Evolutionary conservation across 2,797 vertebrate species (phyloP).

Genomic region (Pantherophis alleghaniensis): DNA sequence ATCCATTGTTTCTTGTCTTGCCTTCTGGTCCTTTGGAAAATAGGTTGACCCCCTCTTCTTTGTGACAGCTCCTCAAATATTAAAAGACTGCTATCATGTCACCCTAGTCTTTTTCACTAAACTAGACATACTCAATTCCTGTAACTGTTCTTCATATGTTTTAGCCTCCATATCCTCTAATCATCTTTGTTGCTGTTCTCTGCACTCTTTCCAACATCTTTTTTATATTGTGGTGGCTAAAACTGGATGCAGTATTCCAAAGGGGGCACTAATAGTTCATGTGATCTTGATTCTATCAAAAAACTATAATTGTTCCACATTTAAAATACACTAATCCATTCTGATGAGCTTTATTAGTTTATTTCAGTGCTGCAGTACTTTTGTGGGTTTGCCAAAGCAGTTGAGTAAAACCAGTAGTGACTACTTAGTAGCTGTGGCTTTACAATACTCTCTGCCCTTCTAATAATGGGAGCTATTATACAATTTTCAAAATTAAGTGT

Average conservation of each 20-base stretch:
- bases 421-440: background rate
- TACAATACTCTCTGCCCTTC: background rate
- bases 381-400: background rate
- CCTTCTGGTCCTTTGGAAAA: background rate
- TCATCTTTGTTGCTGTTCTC: background rate
- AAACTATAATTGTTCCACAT: background rate
- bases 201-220: background rate
- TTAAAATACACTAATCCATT: background rate
- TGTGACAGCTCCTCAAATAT: background rate
- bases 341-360: background rate
- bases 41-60: background rate
- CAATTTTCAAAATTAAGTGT: background rate
- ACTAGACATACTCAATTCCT: background rate
- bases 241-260: background rate
- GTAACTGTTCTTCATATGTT: background rate
- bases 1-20: background rate
- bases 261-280: background rate
- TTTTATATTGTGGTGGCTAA: background rate
- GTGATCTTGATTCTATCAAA: background rate
- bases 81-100: background rate
- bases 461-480: background rate
- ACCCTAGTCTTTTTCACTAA: background rate
- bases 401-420: background rate
- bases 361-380: background rate
- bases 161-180: background rate